These are phyloP conservation scores for Branchellion lobata DNA, from an alignment of 2,888 invertebrate genomes.

Conservation along the genomic window DNA sequence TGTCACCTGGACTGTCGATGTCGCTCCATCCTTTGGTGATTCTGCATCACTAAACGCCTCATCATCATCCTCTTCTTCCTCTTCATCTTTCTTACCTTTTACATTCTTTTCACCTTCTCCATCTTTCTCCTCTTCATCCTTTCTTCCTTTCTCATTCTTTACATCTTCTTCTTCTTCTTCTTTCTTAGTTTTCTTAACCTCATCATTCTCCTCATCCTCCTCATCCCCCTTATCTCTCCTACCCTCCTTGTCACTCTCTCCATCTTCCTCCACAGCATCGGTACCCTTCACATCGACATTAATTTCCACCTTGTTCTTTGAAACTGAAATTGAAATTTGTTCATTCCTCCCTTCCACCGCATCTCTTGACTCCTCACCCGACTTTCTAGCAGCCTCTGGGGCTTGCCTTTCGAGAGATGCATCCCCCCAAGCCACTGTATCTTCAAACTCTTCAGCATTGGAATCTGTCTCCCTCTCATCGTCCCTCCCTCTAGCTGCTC, in stretches of 20 bases:
- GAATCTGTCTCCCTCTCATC: too few species aligned
- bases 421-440: too few species aligned
- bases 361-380: background rate
- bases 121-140: background rate
- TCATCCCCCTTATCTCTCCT: background rate
- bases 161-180: background rate
- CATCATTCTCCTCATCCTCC: background rate
- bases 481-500: too few species aligned
- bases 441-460: too few species aligned
- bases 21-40: background rate
- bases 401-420: too few species aligned
- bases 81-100: background rate
- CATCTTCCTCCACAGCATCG: too few species aligned
- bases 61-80: background rate
- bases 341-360: background rate
- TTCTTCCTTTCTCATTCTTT: too few species aligned
- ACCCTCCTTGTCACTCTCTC: too few species aligned
- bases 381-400: too few species aligned
- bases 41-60: background rate
- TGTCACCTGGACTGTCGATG: background rate
- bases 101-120: background rate
- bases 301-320: slow-evolving; percentile 2
- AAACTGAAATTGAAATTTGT: background rate
- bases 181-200: too few species aligned
- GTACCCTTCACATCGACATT: background rate